These are phyloP conservation scores for Musca domestica DNA, from an alignment of 1,140 invertebrate genomes.

Conservation along the genomic window DNA sequence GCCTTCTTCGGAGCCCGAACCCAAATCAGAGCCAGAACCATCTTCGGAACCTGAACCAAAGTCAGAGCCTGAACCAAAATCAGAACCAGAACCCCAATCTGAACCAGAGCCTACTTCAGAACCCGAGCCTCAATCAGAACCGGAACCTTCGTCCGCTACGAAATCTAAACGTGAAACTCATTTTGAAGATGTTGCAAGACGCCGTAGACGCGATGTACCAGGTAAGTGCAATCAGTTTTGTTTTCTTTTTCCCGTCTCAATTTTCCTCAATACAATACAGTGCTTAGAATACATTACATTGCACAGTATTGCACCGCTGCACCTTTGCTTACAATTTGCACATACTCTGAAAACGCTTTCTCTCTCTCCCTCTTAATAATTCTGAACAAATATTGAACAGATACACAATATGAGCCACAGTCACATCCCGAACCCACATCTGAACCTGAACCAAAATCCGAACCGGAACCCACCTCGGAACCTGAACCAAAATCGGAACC, in stretches of 20 bases:
- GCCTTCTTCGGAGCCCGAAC: conserved; percentile 44
- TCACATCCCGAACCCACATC: conserved; percentile 50
- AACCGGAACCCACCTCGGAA: conserved; percentile 52
- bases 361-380: conserved; percentile 4
- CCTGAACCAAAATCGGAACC: conserved; percentile 50
- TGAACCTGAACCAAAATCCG: conserved; percentile 49
- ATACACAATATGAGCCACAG: conserved; percentile 33
- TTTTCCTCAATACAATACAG: conserved; percentile 2
- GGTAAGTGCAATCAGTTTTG: conserved; percentile 33
- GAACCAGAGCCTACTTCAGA: too few species aligned
- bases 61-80: conserved; percentile 41
- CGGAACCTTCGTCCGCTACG: conserved; percentile 36
- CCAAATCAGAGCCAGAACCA: conserved; percentile 49
- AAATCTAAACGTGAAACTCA: conserved; percentile 58
- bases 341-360: not conserved
- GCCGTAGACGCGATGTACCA: conserved; percentile 46
- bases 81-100: conserved; percentile 46
- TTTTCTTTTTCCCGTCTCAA: not conserved
- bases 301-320: not conserved
- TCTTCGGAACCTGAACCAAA: conserved; percentile 41
- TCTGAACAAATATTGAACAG: conserved; percentile 23
- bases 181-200: conserved; percentile 55
- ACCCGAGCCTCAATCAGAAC: too few species aligned
- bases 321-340: conserved; percentile 7
- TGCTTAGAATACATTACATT: conserved; percentile 8